Conservation (phyloP, 2,888 invertebrate genomes). For the Blera fallax region DNA sequence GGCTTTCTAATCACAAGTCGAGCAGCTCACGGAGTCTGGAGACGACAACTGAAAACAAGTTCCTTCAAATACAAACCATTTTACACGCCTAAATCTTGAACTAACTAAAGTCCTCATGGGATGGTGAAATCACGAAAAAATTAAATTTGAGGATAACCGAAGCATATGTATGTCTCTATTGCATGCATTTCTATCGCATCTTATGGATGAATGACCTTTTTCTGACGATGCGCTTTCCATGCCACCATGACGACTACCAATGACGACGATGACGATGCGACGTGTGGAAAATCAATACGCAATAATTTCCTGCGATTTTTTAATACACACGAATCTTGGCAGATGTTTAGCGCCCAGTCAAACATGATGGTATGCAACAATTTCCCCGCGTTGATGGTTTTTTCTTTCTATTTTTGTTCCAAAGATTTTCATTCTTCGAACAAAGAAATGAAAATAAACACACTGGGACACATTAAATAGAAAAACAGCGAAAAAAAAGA, state of each 20-base stretch:
- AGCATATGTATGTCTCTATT: neutral
- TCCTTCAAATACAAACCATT: neutral
- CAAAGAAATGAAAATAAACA: neutral
- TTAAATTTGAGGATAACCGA: neutral
- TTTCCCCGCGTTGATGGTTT: neutral
- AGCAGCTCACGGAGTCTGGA: neutral
- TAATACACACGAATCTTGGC: slow-evolving; percentile 12
- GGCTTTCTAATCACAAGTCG: slow-evolving; percentile 32
- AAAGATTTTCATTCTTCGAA: neutral
- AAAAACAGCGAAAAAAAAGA: slow-evolving; percentile 1
- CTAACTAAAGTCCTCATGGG: neutral
- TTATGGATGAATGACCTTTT: slow-evolving; percentile 46
- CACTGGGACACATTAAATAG: slow-evolving; percentile 22
- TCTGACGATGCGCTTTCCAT: slow-evolving; percentile 24
- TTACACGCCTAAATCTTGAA: neutral
- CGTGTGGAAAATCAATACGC: slow-evolving; percentile 29
- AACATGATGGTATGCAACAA: slow-evolving; percentile 32
- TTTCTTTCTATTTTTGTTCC: neutral
- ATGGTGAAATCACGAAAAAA: neutral
- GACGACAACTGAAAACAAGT: neutral
- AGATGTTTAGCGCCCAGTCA: slow-evolving; percentile 27
- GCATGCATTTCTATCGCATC: neutral
- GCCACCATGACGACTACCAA: neutral
- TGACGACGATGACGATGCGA: no score
- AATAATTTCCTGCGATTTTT: slow-evolving; percentile 27